Percentiles rank a stretch among this genome's conserved stretches.
Evolutionary conservation across 2,888 invertebrate species (phyloP).

Genomic region (Ctenicera cuprea): DNA sequence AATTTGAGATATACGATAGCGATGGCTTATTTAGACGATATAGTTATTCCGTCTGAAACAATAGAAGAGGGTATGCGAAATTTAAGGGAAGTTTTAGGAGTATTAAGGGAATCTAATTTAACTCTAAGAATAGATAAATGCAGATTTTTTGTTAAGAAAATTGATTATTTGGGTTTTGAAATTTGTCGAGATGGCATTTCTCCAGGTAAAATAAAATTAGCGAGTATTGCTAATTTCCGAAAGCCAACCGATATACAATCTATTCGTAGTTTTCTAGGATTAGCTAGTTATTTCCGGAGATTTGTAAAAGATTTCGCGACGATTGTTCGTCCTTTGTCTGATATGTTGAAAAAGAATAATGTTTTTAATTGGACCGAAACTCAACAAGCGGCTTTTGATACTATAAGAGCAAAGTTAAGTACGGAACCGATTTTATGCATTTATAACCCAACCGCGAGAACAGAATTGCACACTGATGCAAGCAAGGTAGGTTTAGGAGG

Average conservation of each 20-base stretch:
- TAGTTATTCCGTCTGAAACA: conserved; percentile 49
- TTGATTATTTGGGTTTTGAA: conserved; percentile 64
- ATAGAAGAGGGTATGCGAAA: conserved; percentile 42
- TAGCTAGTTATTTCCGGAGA: too few species aligned
- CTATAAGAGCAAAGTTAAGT: conserved; percentile 51
- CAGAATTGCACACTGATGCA: conserved; percentile 59
- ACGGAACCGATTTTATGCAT: conserved; percentile 56
- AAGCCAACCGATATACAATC: conserved; percentile 11
- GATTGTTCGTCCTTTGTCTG: conserved; percentile 55
- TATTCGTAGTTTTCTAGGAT: conserved; percentile 56
- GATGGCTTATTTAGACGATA: conserved; percentile 54
- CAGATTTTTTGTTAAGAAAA: conserved; percentile 57
- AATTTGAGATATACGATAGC: conserved; percentile 17
- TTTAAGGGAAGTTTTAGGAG: conserved; percentile 11
- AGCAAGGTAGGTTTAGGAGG: conserved; percentile 55
- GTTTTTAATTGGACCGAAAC: conserved; percentile 52
- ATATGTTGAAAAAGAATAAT: conserved; percentile 54
- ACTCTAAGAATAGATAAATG: conserved; percentile 53
- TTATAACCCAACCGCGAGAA: conserved; percentile 53
- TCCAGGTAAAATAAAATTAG: conserved; percentile 15
- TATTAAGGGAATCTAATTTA: conserved; percentile 23
- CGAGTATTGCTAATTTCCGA: conserved; percentile 9
- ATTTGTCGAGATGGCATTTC: conserved; percentile 56
- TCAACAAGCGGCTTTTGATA: conserved; percentile 55
- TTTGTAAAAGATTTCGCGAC: conserved; percentile 58